Evolutionary conservation across 2,797 vertebrate genomes (phyloP), one percentile per base, ranked within the genome.

Genomic region (Myripristis jacobus): DNA sequence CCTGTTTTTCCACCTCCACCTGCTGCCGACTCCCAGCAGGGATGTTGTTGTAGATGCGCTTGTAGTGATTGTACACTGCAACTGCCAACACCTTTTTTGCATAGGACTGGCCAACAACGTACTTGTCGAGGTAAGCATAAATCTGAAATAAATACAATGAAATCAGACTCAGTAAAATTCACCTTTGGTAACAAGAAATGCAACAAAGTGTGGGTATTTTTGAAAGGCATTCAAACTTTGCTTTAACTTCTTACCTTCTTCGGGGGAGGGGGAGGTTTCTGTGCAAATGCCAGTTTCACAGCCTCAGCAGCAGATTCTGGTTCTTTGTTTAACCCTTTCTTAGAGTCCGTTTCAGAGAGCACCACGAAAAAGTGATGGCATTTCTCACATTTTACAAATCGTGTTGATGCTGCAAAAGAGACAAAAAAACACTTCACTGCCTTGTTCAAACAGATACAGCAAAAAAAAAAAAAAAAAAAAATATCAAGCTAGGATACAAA

Each of bases 351-450:
- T 87, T 99, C 98, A 18, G 98, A 98, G 18, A 99, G 93, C 24
- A 99, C 97, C 89, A 99, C 97, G 10, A 99, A 99, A 85, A 99
- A 99, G 90, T 99, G 97, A 89, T 98, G 97, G 90, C 97, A 99
- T 89, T 99, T 99, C 77, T 99, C 98, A 93, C 98, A 99, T 91
- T 99, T 99, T 79, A 99, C 97, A 89, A 99, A 99, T 69, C 97
- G 95, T 18, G 97, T 98, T 34, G 97, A 99, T 79, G 97, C 97
- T 99, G 81, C 8, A 79, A 88, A 79, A 85, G 53, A 80, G 21
- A 8, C 53, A 56, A 67, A 21, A 1, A 63, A 52, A 62, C 1
- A 66, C 51, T 75, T 65, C 2, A 36, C 22, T 50, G 41, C 0
- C 36, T 25, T 16, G 7, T 11, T 55, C 11, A 38, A 11, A 13